Percentiles rank a stretch among this genome's conserved stretches.
Evolutionary conservation across 1,140 invertebrate species (phyloP).

Genomic region (Campodea augens): DNA sequence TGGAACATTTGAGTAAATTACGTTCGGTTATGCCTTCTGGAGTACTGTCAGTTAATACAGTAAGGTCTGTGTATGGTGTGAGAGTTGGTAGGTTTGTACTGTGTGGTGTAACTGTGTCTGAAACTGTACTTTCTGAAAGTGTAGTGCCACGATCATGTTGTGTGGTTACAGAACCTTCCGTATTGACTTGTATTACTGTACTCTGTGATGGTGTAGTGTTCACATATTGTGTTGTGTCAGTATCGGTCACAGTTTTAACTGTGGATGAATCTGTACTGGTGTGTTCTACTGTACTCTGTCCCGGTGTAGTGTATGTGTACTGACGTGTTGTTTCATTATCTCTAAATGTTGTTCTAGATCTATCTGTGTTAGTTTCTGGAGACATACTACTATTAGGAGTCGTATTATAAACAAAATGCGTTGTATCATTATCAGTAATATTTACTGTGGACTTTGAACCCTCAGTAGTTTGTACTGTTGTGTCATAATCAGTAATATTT

Average conservation of each 20-base stretch:
- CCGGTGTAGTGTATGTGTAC: too few species aligned
- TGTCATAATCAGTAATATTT: too few species aligned
- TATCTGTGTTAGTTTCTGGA: neutral
- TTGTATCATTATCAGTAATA: too few species aligned
- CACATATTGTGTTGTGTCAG: neutral
- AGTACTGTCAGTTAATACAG: neutral
- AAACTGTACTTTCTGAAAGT: neutral
- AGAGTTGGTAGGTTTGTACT: conserved; percentile 9
- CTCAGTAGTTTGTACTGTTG: too few species aligned
- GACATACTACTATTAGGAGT: too few species aligned
- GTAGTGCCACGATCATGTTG: neutral
- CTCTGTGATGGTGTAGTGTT: conserved; percentile 8
- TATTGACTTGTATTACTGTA: conserved; percentile 7
- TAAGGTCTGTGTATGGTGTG: neutral
- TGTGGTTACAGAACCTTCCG: conserved; percentile 3
- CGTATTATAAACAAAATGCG: too few species aligned
- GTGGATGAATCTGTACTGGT: neutral
- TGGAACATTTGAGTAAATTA: too few species aligned
- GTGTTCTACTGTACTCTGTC: neutral
- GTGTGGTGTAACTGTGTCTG: neutral
- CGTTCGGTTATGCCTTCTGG: too few species aligned
- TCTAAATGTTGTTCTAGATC: conserved; percentile 1
- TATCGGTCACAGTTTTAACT: neutral
- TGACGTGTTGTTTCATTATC: conserved; percentile 1
- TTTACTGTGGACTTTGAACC: too few species aligned